Conservation (phyloP, 2,113 vertebrate species). For the Donacobius atricapilla region DNA sequence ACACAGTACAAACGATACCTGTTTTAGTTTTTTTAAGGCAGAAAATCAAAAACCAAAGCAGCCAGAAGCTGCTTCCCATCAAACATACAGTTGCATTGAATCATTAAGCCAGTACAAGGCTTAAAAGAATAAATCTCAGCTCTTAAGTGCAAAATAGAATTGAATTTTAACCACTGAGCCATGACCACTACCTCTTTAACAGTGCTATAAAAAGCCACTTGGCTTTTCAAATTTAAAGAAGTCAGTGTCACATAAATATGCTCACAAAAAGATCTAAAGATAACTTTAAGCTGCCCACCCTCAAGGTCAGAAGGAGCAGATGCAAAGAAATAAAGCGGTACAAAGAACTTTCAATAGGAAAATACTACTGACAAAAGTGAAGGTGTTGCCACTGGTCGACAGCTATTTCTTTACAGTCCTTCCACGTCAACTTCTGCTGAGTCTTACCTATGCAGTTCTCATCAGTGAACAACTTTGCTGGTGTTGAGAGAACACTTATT, state of each 20-base stretch:
- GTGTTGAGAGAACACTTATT: neutral
- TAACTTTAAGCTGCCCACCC: neutral
- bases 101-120: neutral
- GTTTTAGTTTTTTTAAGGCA: neutral
- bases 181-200: constrained; percentile 3
- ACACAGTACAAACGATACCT: neutral
- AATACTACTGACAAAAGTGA: neutral
- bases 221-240: neutral
- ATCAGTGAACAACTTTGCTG: neutral
- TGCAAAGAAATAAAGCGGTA: neutral
- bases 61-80: neutral
- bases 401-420: neutral
- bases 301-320: constrained; percentile 5
- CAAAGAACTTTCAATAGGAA: neutral
- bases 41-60: neutral
- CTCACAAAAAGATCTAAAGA: constrained; percentile 4
- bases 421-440: neutral
- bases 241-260: neutral
- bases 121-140: constrained; percentile 33
- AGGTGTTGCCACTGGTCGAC: neutral
- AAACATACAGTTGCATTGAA: neutral
- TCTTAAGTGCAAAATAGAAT: constrained; percentile 17
- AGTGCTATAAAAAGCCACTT: constrained; percentile 1
- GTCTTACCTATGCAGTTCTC: neutral
- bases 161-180: constrained; percentile 5